These are phyloP conservation scores for Blastobasis adustella DNA, from an alignment of 2,888 invertebrate genomes.

Conservation along the genomic window DNA sequence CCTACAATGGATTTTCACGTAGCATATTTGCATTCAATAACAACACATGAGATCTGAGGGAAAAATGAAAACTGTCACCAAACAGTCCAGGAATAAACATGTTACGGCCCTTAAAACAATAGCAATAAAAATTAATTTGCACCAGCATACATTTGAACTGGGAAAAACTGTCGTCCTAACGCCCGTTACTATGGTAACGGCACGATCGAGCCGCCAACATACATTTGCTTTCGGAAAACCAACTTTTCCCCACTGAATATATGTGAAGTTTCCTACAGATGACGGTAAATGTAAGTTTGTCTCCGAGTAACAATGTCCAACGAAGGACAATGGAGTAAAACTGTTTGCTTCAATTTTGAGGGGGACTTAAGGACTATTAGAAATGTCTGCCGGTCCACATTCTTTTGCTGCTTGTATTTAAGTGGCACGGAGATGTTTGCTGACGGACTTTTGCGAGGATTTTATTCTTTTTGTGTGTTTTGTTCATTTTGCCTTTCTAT, in stretches of 20 bases:
- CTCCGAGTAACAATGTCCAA: constrained; percentile 45
- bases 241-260: constrained; percentile 11
- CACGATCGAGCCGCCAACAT: constrained; percentile 40
- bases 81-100: too few species aligned
- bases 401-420: constrained; percentile 23
- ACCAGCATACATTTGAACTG: constrained; percentile 1
- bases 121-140: constrained; percentile 16
- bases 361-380: constrained; percentile 65
- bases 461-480: too few species aligned
- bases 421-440: constrained; percentile 3
- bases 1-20: too few species aligned
- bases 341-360: constrained; percentile 61
- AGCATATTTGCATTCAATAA: too few species aligned
- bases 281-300: constrained; percentile 21
- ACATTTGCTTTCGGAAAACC: constrained; percentile 10
- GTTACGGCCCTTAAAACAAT: background rate
- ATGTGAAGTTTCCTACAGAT: constrained; percentile 18
- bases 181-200: constrained; percentile 53
- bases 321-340: constrained; percentile 63
- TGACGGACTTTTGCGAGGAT: too few species aligned
- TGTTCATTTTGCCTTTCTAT: too few species aligned
- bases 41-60: too few species aligned
- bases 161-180: constrained; percentile 35
- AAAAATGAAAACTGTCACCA: too few species aligned
- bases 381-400: constrained; percentile 56